A percentile compares a stretch with the other conserved stretches of the same genome.
These are phyloP conservation scores for Cheilosia variabilis DNA, from an alignment of 2,888 invertebrate species.

Conservation along the genomic window DNA sequence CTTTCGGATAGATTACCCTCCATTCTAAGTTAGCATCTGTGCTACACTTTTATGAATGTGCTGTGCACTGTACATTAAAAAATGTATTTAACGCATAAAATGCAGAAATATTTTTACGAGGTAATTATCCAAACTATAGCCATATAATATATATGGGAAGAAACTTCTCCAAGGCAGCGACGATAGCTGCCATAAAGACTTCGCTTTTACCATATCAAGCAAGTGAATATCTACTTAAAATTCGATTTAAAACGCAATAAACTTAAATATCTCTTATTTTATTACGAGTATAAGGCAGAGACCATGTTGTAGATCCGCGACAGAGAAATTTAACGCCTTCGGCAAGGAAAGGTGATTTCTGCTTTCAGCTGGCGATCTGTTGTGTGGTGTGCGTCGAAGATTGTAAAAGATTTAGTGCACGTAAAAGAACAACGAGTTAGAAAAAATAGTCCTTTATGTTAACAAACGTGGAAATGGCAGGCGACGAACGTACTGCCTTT, in stretches of 20 bases:
- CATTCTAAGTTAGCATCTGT: conserved; percentile 35
- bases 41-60: conserved; percentile 45
- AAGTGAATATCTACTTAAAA: conserved; percentile 48
- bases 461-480: too few relatives aligned
- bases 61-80: conserved; percentile 33
- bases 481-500: too few relatives aligned
- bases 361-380: conserved; percentile 1
- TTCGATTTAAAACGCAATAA: conserved; percentile 55
- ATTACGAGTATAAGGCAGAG: background rate
- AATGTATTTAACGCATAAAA: conserved; percentile 43
- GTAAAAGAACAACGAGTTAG: too few relatives aligned
- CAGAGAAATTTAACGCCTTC: conserved; percentile 11
- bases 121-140: conserved; percentile 32
- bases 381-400: background rate
- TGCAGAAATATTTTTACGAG: conserved; percentile 47
- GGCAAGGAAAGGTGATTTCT: background rate
- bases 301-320: conserved; percentile 3
- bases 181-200: conserved; percentile 2
- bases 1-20: conserved; percentile 10
- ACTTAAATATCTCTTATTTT: conserved; percentile 33
- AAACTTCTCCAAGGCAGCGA: too few relatives aligned
- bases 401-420: background rate
- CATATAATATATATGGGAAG: too few relatives aligned
- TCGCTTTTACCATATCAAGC: conserved; percentile 1
- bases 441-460: too few relatives aligned